Evolutionary conservation across 2,797 vertebrate genomes (phyloP).

Genomic region (Smutsia gigantea): DNA sequence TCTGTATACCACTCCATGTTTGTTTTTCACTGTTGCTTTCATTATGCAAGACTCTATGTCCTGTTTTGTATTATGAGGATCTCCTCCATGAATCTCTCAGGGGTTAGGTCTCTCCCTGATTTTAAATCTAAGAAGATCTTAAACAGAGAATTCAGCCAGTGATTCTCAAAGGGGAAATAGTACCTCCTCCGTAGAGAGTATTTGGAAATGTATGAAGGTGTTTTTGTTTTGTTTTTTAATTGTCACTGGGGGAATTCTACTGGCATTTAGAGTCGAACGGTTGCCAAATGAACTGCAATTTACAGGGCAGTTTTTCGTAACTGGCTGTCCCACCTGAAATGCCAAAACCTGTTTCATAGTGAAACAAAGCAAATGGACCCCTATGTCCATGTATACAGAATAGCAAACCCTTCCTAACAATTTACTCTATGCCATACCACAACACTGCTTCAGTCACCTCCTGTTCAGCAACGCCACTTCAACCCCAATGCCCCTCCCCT

Average conservation of each 20-base stretch:
- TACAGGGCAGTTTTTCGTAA: background rate
- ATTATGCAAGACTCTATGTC: background rate
- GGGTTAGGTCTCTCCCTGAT: background rate
- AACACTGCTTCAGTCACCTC: background rate
- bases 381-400: background rate
- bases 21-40: background rate
- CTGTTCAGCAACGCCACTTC: background rate
- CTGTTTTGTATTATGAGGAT: background rate
- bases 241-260: conserved; percentile 1
- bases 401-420: background rate
- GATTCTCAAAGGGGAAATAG: background rate
- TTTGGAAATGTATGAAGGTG: background rate
- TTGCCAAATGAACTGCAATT: background rate
- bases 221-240: conserved; percentile 2
- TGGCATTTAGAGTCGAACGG: background rate
- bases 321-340: background rate
- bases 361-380: background rate
- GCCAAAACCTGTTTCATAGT: background rate
- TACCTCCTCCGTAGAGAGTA: background rate
- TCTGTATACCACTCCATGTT: background rate
- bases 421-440: too few relatives aligned
- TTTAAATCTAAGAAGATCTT: background rate
- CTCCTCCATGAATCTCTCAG: background rate
- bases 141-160: background rate
- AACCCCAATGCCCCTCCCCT: background rate